Evolutionary conservation across 2,888 invertebrate genomes (phyloP), one percentile per base, ranked within the genome.

Genomic region (Zonitis immaculata): DNA sequence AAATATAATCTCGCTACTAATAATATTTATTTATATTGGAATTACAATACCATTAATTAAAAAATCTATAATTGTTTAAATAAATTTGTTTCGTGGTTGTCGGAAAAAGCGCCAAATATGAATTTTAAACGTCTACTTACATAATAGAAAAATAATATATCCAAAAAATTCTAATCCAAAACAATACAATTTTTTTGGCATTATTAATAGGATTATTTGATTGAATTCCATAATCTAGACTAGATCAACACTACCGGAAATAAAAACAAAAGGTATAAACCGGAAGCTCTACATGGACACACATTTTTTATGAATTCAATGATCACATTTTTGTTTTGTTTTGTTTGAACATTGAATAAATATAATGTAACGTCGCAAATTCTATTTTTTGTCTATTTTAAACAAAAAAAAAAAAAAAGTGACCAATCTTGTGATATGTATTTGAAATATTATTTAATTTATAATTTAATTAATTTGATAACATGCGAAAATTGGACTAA

Each of bases 231-330:
- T 35, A 35, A 35, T 53, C 27, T 58, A 46, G 7, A 47, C 39
- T 45, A 56, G 27, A 51, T 53, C 44, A 56, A 54, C 45, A 57
- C 58, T 44, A 55, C 58, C 47, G 62, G 62, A 56, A 60, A 58
- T 45, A n/a, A 58, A 61, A 62, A 58, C 62, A 69, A 68, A 70
- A 70, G 63, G 63, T 61, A 54, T 54, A 55, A 47, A 64, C 65
- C 61, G 68, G 68, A 69, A 66, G 58, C 56, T 48, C 59, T 57
- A 59, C 61, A 61, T 59, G 60, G 59, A 59, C 57, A 57, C 56
- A 54, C 55, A 60, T 61, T 59, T 57, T 53, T 60, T 61, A 59
- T 61, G 44, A 54, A 51, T 49, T 53, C 50, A 51, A 54, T 52
- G 52, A n/a, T n/a, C n/a, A n/a, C n/a, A n/a, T n/a, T n/a, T n/a